These are phyloP conservation scores for Ischnura elegans DNA, from an alignment of 2,888 invertebrate species.

Conservation along the genomic window DNA sequence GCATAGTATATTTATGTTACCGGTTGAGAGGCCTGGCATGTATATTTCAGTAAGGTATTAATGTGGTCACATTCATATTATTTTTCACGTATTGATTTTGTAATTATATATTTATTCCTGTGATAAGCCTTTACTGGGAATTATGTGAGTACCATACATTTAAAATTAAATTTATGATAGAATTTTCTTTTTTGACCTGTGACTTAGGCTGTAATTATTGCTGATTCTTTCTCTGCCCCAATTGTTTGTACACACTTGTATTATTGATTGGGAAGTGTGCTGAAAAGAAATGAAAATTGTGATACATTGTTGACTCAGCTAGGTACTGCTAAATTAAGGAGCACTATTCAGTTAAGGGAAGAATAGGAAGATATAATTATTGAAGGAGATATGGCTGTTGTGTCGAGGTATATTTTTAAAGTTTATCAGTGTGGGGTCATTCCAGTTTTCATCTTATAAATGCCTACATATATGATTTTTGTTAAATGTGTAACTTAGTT, in stretches of 20 bases:
- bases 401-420: not conserved
- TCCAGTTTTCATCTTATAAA: conserved; percentile 23
- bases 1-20: not conserved
- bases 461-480: not conserved
- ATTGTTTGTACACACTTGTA: not conserved
- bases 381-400: not conserved
- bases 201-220: conserved; percentile 21
- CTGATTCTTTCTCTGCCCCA: not conserved
- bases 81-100: not conserved
- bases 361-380: not conserved
- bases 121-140: conserved; percentile 20
- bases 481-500: not conserved
- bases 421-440: not conserved
- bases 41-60: not conserved
- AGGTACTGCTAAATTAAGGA: not conserved
- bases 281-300: not conserved
- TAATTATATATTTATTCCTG: not conserved
- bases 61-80: not conserved
- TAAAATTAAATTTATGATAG: not conserved
- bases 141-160: not conserved
- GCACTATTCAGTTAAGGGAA: not conserved
- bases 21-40: not conserved
- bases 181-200: not conserved
- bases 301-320: conserved; percentile 19
- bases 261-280: not conserved